phyloP scores from a whole-genome alignment of 2,888 invertebrate genomes.

The Bruchidius siliquastri region DNA sequence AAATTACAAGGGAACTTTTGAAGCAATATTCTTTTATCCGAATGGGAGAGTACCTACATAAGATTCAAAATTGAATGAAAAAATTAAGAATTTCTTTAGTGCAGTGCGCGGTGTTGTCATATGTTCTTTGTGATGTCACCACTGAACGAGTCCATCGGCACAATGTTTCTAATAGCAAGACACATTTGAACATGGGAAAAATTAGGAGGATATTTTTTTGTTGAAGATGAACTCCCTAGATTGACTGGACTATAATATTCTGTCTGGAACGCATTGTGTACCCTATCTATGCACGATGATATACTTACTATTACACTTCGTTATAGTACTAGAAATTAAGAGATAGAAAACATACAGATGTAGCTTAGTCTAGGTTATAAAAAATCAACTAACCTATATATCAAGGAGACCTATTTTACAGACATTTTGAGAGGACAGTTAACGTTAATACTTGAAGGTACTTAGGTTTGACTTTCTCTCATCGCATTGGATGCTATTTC shows the following conservation, averaged over 20 bases:
- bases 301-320: neutral
- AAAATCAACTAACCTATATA: neutral
- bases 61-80: too few species aligned
- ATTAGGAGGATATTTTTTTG: too few species aligned
- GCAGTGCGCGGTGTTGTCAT: too few species aligned
- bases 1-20: too few species aligned
- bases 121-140: too few species aligned
- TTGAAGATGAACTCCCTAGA: neutral
- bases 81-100: too few species aligned
- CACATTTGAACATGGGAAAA: neutral
- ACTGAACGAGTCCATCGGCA: too few species aligned
- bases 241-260: neutral
- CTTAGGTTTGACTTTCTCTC: neutral
- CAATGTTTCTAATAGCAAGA: too few species aligned
- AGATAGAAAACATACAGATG: neutral
- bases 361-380: neutral
- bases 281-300: neutral
- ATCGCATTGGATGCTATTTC: neutral
- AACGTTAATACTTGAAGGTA: neutral
- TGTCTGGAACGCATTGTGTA: neutral
- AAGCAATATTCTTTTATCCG: too few species aligned
- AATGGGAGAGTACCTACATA: too few species aligned
- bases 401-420: neutral
- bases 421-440: neutral
- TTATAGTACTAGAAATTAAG: neutral